phyloP scores from a whole-genome alignment of 2,888 invertebrate genomes.

The Sinopyrophorus schimmeli region DNA sequence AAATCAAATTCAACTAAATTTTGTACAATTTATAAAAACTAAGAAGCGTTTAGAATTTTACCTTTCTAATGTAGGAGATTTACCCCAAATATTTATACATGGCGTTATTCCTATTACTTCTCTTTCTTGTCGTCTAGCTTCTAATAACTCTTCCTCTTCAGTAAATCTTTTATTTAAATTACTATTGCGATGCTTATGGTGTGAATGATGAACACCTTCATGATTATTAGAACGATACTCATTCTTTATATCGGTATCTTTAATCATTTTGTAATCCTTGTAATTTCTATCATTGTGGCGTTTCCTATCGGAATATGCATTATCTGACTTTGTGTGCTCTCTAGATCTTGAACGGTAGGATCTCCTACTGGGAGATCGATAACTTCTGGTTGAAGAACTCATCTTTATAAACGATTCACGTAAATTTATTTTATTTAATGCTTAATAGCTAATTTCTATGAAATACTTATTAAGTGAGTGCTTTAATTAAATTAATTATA shows the following conservation, averaged over 20 bases:
- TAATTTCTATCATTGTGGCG: constrained; percentile 1
- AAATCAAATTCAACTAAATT: no score
- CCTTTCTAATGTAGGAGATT: constrained; percentile 71
- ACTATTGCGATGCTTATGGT: constrained; percentile 10
- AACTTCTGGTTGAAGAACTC: constrained; percentile 3
- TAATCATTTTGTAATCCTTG: neutral
- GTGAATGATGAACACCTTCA: constrained; percentile 8
- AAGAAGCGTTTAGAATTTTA: no score
- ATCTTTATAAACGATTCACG: neutral
- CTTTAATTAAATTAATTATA: no score
- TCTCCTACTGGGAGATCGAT: constrained; percentile 1
- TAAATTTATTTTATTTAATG: constrained; percentile 2
- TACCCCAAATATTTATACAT: constrained; percentile 72
- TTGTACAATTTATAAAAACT: neutral
- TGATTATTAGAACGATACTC: constrained; percentile 17
- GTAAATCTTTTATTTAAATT: constrained; percentile 32
- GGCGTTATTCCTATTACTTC: constrained; percentile 75
- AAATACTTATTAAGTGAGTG: no score
- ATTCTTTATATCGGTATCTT: constrained; percentile 11
- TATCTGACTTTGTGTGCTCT: constrained; percentile 7
- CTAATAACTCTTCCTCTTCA: constrained; percentile 69
- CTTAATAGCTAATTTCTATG: no score
- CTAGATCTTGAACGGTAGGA: constrained; percentile 16
- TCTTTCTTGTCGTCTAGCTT: constrained; percentile 70
- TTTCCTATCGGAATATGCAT: neutral